phyloP scores from a whole-genome alignment of 1,140 invertebrate species.

The Calliphora vicina region DNA sequence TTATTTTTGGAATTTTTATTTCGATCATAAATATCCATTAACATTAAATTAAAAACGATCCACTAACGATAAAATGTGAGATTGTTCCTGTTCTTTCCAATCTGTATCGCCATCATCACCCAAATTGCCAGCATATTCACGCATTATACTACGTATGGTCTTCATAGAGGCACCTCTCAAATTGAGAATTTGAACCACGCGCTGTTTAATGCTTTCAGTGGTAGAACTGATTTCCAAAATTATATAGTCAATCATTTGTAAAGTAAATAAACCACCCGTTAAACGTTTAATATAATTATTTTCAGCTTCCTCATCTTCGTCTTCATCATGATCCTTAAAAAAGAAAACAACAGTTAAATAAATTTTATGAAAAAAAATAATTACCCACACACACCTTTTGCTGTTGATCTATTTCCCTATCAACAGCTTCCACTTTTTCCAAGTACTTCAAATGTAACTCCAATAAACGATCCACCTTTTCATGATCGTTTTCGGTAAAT shows the following conservation, averaged over 20 bases:
- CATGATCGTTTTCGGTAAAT: constrained; percentile 98
- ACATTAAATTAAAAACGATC: constrained; percentile 83
- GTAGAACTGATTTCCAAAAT: constrained; percentile 91
- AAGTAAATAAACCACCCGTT: constrained; percentile 92
- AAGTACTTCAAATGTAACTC: constrained; percentile 98
- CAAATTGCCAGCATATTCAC: constrained; percentile 95
- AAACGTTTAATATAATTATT: constrained; percentile 87
- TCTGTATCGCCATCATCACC: constrained; percentile 83
- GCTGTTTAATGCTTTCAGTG: constrained; percentile 81
- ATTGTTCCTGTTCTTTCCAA: constrained; percentile 86
- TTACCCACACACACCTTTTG: not conserved
- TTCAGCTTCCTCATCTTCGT: constrained; percentile 80
- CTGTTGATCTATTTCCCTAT: constrained; percentile 77
- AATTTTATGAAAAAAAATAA: not conserved
- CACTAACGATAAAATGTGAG: constrained; percentile 90
- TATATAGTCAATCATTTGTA: constrained; percentile 96
- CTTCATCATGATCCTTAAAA: constrained; percentile 58
- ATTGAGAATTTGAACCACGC: constrained; percentile 89
- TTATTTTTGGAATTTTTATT: no score
- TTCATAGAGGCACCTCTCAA: constrained; percentile 89
- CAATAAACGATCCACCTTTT: constrained; percentile 95
- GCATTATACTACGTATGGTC: constrained; percentile 94
- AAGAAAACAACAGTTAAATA: not conserved
- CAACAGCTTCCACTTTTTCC: constrained; percentile 90
- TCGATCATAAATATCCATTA: no score